Conservation (phyloP, 53 echinoderm and acorn worm genomes). For the Astropecten irregularis region DNA sequence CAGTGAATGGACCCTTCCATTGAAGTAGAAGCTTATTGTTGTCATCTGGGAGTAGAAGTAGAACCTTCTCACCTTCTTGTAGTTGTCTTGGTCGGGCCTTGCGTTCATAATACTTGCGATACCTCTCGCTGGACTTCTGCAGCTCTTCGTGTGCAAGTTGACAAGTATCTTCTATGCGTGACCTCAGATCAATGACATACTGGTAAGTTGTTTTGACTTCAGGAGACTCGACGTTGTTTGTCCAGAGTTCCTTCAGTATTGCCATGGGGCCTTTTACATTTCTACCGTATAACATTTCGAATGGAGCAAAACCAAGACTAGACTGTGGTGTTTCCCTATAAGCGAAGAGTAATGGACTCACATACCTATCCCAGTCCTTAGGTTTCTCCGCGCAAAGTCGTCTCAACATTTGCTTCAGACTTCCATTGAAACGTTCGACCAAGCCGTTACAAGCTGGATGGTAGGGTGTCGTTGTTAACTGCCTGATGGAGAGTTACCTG, state of each 20-base stretch:
- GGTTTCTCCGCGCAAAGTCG: conserved; percentile 57
- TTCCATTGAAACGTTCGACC: conserved; percentile 58
- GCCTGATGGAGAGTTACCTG: conserved; percentile 39
- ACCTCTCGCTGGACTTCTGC: conserved; percentile 38
- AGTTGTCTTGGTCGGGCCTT: conserved; percentile 19
- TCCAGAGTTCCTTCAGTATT: conserved; percentile 55
- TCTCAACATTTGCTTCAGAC: conserved; percentile 48
- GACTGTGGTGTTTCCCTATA: conserved; percentile 62
- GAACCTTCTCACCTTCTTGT: conserved; percentile 46
- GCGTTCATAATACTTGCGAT: conserved; percentile 14
- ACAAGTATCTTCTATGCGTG: conserved; percentile 47
- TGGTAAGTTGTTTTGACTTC: conserved; percentile 56
- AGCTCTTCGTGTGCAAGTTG: conserved; percentile 53
- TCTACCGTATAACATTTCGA: conserved; percentile 60
- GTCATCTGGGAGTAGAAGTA: conserved; percentile 53
- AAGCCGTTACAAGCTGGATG: conserved; percentile 60
- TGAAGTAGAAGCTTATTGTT: conserved; percentile 67
- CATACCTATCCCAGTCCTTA: too few species aligned
- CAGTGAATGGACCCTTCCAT: conserved; percentile 57
- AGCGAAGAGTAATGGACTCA: conserved; percentile 52
- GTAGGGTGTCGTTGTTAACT: conserved; percentile 54
- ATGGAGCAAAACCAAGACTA: conserved; percentile 64
- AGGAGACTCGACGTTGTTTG: not conserved
- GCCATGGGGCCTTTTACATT: conserved; percentile 61
- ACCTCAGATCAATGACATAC: conserved; percentile 54